phyloP scores from a whole-genome alignment of 2,888 invertebrate species.

The Xiphydria camelus region DNA sequence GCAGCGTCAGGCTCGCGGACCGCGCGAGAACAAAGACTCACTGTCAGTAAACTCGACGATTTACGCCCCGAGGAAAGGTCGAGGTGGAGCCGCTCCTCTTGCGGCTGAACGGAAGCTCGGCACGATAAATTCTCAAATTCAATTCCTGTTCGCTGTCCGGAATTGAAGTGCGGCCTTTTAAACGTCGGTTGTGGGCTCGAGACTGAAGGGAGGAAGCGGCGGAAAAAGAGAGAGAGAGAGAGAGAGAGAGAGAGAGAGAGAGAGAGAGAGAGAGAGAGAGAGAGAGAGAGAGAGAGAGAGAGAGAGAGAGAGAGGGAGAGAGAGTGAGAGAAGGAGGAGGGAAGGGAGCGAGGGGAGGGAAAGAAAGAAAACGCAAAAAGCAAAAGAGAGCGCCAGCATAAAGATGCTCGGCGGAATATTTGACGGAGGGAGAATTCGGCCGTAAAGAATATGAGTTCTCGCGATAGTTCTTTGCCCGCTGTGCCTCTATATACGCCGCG shows the following conservation, averaged over 20 bases:
- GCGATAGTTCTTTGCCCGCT: no score
- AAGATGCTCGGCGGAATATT: no score
- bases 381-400: no score
- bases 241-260: not conserved
- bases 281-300: no score
- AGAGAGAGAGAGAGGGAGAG: conserved; percentile 21
- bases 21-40: conserved; percentile 16
- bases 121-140: conserved; percentile 56
- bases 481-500: no score
- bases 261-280: no score
- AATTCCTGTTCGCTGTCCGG: conserved; percentile 40
- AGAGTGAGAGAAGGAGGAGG: conserved; percentile 2
- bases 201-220: conserved; percentile 9
- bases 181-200: conserved; percentile 2
- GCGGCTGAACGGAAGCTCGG: conserved; percentile 51
- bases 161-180: conserved; percentile 6
- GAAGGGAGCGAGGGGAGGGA: no score
- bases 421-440: no score
- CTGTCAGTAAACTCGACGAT: not conserved
- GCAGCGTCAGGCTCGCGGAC: conserved; percentile 29
- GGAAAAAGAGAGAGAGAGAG: not conserved
- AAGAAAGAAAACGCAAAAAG: no score
- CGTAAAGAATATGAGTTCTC: no score
- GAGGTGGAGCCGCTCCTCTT: no score
- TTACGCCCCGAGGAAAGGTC: not conserved